Base-by-base conservation (phyloP, 2,113 vertebrate genomes). In the Patagioenas fasciata region DNA sequence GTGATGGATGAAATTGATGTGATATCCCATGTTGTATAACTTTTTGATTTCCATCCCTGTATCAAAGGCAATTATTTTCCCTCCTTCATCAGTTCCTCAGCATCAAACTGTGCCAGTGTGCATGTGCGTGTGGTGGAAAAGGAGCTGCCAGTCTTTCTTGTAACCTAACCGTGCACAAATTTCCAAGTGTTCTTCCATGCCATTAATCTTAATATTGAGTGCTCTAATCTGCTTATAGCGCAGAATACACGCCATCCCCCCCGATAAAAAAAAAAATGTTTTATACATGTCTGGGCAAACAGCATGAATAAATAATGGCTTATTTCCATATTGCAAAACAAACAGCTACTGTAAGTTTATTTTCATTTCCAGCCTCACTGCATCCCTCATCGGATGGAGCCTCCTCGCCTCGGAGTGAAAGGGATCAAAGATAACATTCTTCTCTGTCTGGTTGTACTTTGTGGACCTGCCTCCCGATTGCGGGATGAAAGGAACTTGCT, bases 391-490 rank as follows among this genome's bases (percentile, higher is more conserved):
- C 38, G 80, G 94, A 95, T 94, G 96, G 97, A 97, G 95, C 84
- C 91, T 94, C 95, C 93, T 89, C 89, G 85, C 97, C 96, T 97
- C 10, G 54, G 97, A 97, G 97, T 96, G 96, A 97, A 96, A 97
- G 81, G 96, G 98, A 98, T 98, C 98, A 98, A 98, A 98, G 98
- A 98, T 98, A 98, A 98, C 98, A 98, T 98, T 98, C 98, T 98
- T 98, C 97, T 98, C 98, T 97, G 97, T 98, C 98, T 98, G 97
- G 97, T 95, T 96, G 97, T 95, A 98, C 95, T 98, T 98, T 98
- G 97, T 92, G 92, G 97, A 96, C 97, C 96, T 98, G 98, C 97
- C 97, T 98, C 97, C 98, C 96, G 95, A 98, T 95, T 82, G 95
- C 25, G 85, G 98, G 98, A 98, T 98, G 97, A 98, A 98, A 98